Base-by-base conservation (phyloP, 1,140 invertebrate genomes). In the Phymastichus coffea region DNA sequence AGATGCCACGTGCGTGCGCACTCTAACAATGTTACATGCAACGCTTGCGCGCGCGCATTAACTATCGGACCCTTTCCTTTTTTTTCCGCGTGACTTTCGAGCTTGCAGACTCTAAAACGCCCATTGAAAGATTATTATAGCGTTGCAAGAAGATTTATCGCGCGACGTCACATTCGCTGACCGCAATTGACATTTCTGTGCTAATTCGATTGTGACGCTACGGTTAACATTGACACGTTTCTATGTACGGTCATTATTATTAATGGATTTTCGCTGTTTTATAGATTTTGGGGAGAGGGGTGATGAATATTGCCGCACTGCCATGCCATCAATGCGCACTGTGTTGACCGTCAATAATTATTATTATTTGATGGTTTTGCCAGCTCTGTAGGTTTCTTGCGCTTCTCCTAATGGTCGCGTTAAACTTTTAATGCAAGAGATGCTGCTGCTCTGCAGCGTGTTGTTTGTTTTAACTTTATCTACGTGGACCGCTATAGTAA, bases 131-230 rank as follows among this genome's bases (percentile, higher is more conserved):
- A 52, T 52, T 46, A 12, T 40, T 43, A 44, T 40, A 33, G n/a
- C n/a, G n/a, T n/a, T n/a, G n/a, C n/a, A n/a, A n/a, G 57, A 30
- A 7, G 57, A 60, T 54, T 60, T 60, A 54, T 60, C 37, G 47
- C 9, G 37, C 22, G 20, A 9, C 14, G 19, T 37, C 35, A 4
- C 35, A 8, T 14, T 7, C 35, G 3, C 35, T 37, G 12, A 8
- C 10, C 35, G 14, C 4, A 7, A 7, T 37, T 37, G 35, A 37
- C 14, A 7, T 37, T 37, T 3, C 12, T 14, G 3, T 37, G 35
- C 35, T 7, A 37, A 37, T 37, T 37, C 4, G 17, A 7, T 3
- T 41, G 40, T 19, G 20, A 20, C n/a, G 40, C 14, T 14, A 3
- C 17, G n/a, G 17, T 17, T 6, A 4, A 20, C 8, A 41, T 17